Evolutionary conservation across 2,797 vertebrate species (phyloP).

Genomic region (Neosilurus mollespiculum): DNA sequence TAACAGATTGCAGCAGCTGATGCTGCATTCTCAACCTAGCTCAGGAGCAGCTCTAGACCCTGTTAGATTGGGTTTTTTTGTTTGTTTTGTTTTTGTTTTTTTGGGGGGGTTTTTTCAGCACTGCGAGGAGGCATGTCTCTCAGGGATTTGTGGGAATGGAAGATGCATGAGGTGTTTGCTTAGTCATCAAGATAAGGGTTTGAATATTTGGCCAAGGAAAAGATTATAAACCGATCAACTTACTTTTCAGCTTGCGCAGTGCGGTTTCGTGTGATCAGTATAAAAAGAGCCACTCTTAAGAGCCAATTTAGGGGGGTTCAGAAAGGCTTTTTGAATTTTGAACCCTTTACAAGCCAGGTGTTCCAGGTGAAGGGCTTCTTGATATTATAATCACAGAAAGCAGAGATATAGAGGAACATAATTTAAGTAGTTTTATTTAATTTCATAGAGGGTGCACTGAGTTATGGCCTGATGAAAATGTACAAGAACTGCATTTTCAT

Average conservation of each 20-base stretch:
- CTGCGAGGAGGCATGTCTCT: neutral
- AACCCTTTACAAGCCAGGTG: too few species aligned
- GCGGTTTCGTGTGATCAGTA: conserved; percentile 1
- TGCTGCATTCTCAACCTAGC: neutral
- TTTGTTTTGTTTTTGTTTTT: neutral
- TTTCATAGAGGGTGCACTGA: too few species aligned
- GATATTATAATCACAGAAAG: too few species aligned
- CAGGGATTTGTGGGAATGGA: conserved; percentile 4
- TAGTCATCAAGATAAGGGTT: conserved; percentile 32
- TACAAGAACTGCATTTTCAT: too few species aligned
- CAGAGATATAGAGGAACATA: too few species aligned
- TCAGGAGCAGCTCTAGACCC: neutral
- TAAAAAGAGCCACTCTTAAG: too few species aligned
- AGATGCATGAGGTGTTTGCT: conserved; percentile 18
- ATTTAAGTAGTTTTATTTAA: too few species aligned
- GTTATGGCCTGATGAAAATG: too few species aligned
- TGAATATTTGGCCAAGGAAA: neutral
- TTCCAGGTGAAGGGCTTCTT: too few species aligned
- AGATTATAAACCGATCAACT: conserved; percentile 7
- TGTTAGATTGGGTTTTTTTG: neutral
- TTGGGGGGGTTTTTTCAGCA: neutral
- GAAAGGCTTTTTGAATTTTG: too few species aligned
- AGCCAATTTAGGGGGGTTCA: too few species aligned
- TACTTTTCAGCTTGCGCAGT: conserved; percentile 5
- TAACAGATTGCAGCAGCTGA: conserved; percentile 6